Evolutionary conservation across 2,113 vertebrate genomes (phyloP), one percentile per base, ranked within the genome.

Genomic region (Oncorhynchus clarkii): DNA sequence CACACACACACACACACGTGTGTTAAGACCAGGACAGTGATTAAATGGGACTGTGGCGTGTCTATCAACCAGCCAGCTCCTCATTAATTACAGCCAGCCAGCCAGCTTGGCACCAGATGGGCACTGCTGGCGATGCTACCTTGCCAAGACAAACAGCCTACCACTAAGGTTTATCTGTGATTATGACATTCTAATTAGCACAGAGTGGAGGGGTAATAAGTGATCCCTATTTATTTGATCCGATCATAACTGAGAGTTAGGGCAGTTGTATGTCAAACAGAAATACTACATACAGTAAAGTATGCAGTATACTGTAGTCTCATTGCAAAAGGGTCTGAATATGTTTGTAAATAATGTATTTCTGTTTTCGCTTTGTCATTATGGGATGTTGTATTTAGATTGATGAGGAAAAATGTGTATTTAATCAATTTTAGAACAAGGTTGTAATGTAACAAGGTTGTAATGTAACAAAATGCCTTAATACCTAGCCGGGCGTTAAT

Each of bases 101-200:
- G 71, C 62, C 74, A 72, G 26, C 71, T 71, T 73, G 73, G 45
- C 73, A 48, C 64, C 64, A 57, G 65, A 4, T 13, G 39, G 80
- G 76, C 77, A 80, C 29, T 39, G 79, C 48, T 57, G 80, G 76
- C 77, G 78, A 26, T 39, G 79, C 48, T 45, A 70, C 70, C 24
- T 75, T 82, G 84, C 83, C 70, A 86, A 76, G 51, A 85, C 78
- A 34, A 76, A 57, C 6, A 22, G 75, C 48, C 24, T 16, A 76
- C 65, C 49, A 75, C 76, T 39, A 77, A 20, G 59, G 71, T 75
- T 80, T 64, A 71, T 84, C 65, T 62, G 73, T 75, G 74, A 88
- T 78, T 82, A 82, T 0, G 8, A 68, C 22, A 13, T 1, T 22
- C 80, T 86, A 88, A 88, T 89, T 77, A 84, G 78, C 72, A 65